Evolutionary conservation across 2,888 invertebrate genomes (phyloP).

Genomic region (Automeris io): DNA sequence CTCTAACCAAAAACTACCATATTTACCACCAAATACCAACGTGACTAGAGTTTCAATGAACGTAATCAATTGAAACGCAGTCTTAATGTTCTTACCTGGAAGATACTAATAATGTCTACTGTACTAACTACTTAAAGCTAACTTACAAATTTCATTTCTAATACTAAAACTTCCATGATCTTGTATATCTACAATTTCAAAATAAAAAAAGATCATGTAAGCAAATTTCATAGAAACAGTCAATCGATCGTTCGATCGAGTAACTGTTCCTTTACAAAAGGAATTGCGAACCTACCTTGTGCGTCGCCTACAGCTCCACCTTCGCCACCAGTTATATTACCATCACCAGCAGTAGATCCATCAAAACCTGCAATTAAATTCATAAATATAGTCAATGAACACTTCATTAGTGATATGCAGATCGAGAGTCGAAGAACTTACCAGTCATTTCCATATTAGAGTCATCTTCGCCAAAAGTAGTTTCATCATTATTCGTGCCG

Average conservation of each 20-base stretch:
- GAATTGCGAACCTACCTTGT: constrained; percentile 71
- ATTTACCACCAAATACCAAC: background rate
- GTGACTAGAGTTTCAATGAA: constrained; percentile 14
- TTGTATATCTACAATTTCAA: constrained; percentile 13
- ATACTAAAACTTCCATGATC: constrained; percentile 12
- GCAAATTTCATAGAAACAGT: background rate
- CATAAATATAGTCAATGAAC: background rate
- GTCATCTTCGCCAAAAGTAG: constrained; percentile 80
- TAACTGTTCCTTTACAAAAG: constrained; percentile 8
- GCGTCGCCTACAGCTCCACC: constrained; percentile 75
- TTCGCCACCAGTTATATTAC: constrained; percentile 70
- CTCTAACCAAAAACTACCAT: background rate
- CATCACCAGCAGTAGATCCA: constrained; percentile 70
- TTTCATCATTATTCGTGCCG: constrained; percentile 79
- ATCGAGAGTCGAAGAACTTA: constrained; percentile 22
- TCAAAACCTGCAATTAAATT: constrained; percentile 53
- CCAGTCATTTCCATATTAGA: constrained; percentile 80
- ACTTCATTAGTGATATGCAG: too few relatives aligned
- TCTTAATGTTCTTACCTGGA: constrained; percentile 15
- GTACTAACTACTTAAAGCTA: constrained; percentile 21
- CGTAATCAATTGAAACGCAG: constrained; percentile 15
- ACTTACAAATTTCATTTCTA: constrained; percentile 67
- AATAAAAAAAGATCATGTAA: constrained; percentile 1
- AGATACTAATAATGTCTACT: constrained; percentile 8
- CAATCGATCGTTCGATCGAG: constrained; percentile 7